Base-by-base conservation (phyloP, 2,113 vertebrate species). In the Megaceryle maxima region DNA sequence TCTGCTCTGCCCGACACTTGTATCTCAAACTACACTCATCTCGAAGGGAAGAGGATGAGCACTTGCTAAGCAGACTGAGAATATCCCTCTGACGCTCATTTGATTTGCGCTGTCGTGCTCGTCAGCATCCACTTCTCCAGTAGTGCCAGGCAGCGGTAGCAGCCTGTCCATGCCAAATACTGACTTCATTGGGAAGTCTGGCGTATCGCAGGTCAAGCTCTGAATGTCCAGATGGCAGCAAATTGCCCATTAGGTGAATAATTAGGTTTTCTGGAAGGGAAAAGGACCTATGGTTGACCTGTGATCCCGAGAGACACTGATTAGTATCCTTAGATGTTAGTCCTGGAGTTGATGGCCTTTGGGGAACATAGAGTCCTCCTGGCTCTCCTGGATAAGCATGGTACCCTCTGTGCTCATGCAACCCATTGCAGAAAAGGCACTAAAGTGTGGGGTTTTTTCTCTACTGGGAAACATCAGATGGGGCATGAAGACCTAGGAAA, bases 161-260 rank as follows among this genome's bases (percentile, higher is more conserved):
- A 21, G 76, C 85, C 46, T 3, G 2, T 18, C 62, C 51, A 56
- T 92, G 95, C 94, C 95, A 94, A 74, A 62, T 11, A 19, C 46
- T 87, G 94, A 84, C 88, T 95, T 94, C 86, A 84, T 1, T 78
- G 91, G 76, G 83, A 84, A 0, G 1, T 78, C 96, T 97, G 96
- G 96, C 74, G 68, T 25, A 9, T 72, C 20, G 10, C 83, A 69
- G 87, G 91, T 96, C 77, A 87, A 68, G 89, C 77, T 89, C 87
- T 92, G 39, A 5, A 26, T 37, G 77, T 84, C 83, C 94, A 95
- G 92, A 95, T 94, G 93, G 94, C 91, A 95, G 91, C 57, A 92
- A 94, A 95, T 97, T 92, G 62, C 77, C 66, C 77, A 94, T 95
- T 82, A 95, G 87, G 77, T 63, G 69, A 90, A 94, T 87, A 91